Evolutionary conservation across 92 coral and sea anemone genomes (phyloP).

Genomic region (Micromussa lordhowensis): DNA sequence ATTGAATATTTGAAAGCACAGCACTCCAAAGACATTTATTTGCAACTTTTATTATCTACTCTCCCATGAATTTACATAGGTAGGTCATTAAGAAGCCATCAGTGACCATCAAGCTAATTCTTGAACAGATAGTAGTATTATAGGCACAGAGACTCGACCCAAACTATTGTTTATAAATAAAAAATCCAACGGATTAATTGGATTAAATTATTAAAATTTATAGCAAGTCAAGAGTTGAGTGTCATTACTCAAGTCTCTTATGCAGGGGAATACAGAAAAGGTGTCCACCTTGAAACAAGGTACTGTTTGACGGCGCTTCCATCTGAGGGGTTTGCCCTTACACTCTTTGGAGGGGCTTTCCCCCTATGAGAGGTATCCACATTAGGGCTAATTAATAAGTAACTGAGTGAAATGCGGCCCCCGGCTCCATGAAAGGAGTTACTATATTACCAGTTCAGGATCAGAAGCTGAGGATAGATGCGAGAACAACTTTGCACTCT

Average conservation of each 20-base stretch:
- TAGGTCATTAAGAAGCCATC: neutral
- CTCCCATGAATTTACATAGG: neutral
- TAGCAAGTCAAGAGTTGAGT: neutral
- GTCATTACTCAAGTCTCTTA: neutral
- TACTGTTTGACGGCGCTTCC: too few species aligned
- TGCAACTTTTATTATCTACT: neutral
- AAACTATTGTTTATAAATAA: slow-evolving; percentile 18
- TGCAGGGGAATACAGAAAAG: neutral
- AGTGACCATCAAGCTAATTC: neutral
- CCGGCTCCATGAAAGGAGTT: neutral
- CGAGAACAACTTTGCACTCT: neutral
- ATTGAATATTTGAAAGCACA: neutral
- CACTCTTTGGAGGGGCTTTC: neutral
- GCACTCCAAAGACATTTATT: neutral
- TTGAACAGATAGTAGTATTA: neutral
- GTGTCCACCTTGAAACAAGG: neutral
- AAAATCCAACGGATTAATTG: neutral
- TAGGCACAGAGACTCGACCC: neutral
- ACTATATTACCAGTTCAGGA: neutral
- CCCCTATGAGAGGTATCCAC: neutral
- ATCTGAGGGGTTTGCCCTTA: neutral
- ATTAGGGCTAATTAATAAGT: neutral
- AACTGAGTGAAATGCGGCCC: too few species aligned
- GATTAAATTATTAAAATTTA: neutral
- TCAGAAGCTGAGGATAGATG: neutral